These are phyloP conservation scores for Bimastos eiseni DNA, from an alignment of 2,888 invertebrate species.

Conservation along the genomic window DNA sequence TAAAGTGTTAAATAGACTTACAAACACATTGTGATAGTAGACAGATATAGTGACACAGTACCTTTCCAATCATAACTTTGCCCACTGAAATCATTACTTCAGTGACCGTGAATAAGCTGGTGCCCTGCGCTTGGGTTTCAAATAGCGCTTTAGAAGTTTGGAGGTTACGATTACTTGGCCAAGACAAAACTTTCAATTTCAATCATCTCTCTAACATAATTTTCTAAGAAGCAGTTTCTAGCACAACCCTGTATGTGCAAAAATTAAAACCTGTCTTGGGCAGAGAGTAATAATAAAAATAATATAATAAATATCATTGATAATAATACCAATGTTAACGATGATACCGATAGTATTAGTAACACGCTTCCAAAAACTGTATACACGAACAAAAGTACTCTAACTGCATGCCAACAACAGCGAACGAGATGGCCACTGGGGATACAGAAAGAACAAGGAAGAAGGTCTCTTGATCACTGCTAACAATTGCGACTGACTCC, in stretches of 20 bases:
- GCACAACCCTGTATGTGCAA: neutral
- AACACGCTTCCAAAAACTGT: neutral
- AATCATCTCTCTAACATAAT: neutral
- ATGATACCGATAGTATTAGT: neutral
- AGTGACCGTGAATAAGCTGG: no score
- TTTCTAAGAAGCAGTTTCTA: neutral
- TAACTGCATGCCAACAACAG: neutral
- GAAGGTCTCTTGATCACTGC: neutral
- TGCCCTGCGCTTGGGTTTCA: no score
- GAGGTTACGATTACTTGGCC: no score
- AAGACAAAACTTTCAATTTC: neutral
- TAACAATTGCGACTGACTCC: neutral
- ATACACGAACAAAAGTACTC: slow-evolving; percentile 3
- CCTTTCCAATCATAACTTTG: no score
- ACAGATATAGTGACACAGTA: neutral
- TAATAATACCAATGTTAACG: neutral
- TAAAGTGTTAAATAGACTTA: neutral
- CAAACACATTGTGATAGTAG: neutral
- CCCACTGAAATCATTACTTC: no score
- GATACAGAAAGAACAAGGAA: neutral
- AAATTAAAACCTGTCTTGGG: no score
- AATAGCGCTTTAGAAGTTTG: no score
- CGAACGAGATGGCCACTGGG: neutral
- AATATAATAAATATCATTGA: neutral
- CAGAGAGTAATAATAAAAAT: neutral